Evolutionary conservation across 2,888 invertebrate genomes (phyloP).

Genomic region (Ormia ochracea): DNA sequence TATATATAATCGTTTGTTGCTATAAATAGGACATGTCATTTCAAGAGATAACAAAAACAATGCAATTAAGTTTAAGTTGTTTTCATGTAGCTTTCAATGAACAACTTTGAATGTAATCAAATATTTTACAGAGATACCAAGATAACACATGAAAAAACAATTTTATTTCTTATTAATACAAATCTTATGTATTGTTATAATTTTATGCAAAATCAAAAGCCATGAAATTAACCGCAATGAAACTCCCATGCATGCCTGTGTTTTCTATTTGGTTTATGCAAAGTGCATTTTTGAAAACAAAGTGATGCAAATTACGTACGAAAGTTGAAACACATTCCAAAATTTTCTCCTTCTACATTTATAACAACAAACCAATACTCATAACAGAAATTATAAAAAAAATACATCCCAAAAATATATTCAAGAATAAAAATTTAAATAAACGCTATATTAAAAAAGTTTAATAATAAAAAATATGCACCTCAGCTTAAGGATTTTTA

Average conservation of each 20-base stretch:
- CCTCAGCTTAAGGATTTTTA: slow-evolving; percentile 55
- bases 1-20: slow-evolving; percentile 54
- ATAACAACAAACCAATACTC: slow-evolving; percentile 46
- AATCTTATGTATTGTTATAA: not conserved
- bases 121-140: no score
- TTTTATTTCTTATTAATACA: no score
- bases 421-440: slow-evolving; percentile 3
- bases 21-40: slow-evolving; percentile 57
- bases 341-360: slow-evolving; percentile 38
- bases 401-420: slow-evolving; percentile 22
- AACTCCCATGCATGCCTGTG: not conserved
- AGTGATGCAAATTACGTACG: not conserved
- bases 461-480: slow-evolving; percentile 26
- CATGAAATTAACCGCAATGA: not conserved
- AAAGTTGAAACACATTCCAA: not conserved
- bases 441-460: slow-evolving; percentile 22
- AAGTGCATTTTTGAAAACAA: slow-evolving; percentile 28
- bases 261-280: not conserved
- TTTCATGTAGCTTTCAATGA: not conserved
- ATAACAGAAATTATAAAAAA: not conserved
- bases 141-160: no score
- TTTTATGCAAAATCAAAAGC: not conserved
- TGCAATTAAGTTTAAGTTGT: not conserved
- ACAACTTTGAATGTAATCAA: no score
- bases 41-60: not conserved